These are phyloP conservation scores for Muricea muricata DNA, from an alignment of 92 coral and sea anemone genomes.

Conservation along the genomic window DNA sequence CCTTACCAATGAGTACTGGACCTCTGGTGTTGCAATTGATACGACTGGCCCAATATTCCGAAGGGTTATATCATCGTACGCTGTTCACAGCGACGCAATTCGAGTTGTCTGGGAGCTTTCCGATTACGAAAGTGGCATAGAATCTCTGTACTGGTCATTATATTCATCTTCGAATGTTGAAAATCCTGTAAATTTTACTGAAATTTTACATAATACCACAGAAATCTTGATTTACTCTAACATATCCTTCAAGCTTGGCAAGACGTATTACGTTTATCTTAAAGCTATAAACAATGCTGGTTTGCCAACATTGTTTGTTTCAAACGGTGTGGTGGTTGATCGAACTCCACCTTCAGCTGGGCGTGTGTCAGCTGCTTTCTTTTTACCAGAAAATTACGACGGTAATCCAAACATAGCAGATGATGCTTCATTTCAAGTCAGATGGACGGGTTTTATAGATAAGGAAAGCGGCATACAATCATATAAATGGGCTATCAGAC, in stretches of 20 bases:
- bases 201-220: slow-evolving; percentile 30
- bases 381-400: slow-evolving; percentile 76
- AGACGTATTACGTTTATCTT: slow-evolving; percentile 74
- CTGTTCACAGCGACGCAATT: slow-evolving; percentile 61
- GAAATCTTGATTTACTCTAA: slow-evolving; percentile 49
- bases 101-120: slow-evolving; percentile 66
- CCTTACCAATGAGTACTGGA: slow-evolving; percentile 76
- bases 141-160: slow-evolving; percentile 74
- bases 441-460: slow-evolving; percentile 90
- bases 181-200: slow-evolving; percentile 59
- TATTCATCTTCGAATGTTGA: slow-evolving; percentile 71
- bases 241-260: slow-evolving; percentile 66
- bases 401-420: slow-evolving; percentile 73
- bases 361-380: slow-evolving; percentile 67
- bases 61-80: slow-evolving; percentile 59
- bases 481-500: slow-evolving; percentile 81
- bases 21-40: slow-evolving; percentile 80
- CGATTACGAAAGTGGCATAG: slow-evolving; percentile 82
- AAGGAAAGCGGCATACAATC: slow-evolving; percentile 86
- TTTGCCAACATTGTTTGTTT: slow-evolving; percentile 65
- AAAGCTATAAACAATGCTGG: slow-evolving; percentile 72
- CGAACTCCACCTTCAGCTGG: slow-evolving; percentile 82
- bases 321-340: slow-evolving; percentile 82
- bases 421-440: slow-evolving; percentile 72
- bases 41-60: slow-evolving; percentile 76